Evolutionary conservation across 2,888 invertebrate species (phyloP).

Genomic region (Leptopilina drosophilae): DNA sequence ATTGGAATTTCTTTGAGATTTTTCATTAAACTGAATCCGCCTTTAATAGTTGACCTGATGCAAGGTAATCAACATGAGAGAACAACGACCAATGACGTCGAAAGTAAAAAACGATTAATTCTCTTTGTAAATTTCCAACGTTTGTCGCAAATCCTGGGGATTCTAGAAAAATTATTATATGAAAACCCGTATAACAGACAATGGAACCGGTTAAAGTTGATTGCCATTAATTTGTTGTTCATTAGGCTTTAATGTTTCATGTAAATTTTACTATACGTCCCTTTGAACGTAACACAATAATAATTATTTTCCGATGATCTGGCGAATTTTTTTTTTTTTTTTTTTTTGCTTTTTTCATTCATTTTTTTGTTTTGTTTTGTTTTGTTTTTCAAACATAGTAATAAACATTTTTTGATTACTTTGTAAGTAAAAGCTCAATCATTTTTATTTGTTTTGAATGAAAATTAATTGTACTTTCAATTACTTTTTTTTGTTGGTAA

Average conservation of each 20-base stretch:
- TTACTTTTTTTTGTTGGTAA: no score
- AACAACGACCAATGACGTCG: slow-evolving; percentile 35
- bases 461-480: no score
- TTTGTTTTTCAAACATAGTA: background rate
- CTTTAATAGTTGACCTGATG: background rate
- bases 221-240: slow-evolving; percentile 21
- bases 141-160: background rate
- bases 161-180: slow-evolving; percentile 7
- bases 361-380: background rate
- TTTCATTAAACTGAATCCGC: slow-evolving; percentile 12
- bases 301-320: slow-evolving; percentile 4
- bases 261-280: slow-evolving; percentile 8
- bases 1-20: background rate
- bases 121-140: slow-evolving; percentile 37
- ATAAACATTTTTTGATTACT: background rate
- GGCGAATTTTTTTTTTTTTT: background rate
- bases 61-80: slow-evolving; percentile 24
- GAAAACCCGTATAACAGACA: slow-evolving; percentile 2
- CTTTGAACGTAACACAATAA: background rate
- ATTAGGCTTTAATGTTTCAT: slow-evolving; percentile 10
- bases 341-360: no score
- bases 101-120: slow-evolving; percentile 16
- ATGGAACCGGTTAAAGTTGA: slow-evolving; percentile 22
- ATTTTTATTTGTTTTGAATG: background rate
- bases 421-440: background rate